phyloP scores from a whole-genome alignment of 2,888 invertebrate species.

The Bruchidius siliquastri region DNA sequence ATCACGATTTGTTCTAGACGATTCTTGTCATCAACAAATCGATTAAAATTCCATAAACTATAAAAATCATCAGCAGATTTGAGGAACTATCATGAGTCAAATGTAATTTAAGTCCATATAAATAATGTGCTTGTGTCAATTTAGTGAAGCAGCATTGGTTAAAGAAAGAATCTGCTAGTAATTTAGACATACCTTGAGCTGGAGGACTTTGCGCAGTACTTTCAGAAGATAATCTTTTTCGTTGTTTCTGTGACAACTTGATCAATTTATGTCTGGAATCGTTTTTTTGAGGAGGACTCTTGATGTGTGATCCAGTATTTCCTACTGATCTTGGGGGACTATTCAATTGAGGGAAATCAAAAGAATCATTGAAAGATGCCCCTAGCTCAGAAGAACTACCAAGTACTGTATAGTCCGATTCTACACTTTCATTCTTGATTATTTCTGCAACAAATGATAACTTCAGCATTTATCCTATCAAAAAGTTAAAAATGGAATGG shows the following conservation, averaged over 20 bases:
- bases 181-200: conserved; percentile 17
- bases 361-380: conserved; percentile 21
- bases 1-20: too few relatives aligned
- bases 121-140: too few relatives aligned
- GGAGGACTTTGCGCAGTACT: conserved; percentile 29
- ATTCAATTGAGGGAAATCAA: conserved; percentile 41
- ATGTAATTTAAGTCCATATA: too few relatives aligned
- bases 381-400: conserved; percentile 13
- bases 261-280: conserved; percentile 37
- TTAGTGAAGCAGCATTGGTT: too few relatives aligned
- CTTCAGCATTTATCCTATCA: too few relatives aligned
- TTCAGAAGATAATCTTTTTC: conserved; percentile 56
- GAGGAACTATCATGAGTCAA: too few relatives aligned
- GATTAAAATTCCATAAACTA: too few relatives aligned
- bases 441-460: conserved; percentile 18
- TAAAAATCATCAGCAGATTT: too few relatives aligned
- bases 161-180: too few relatives aligned
- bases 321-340: conserved; percentile 23
- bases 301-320: conserved; percentile 3
- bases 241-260: conserved; percentile 62
- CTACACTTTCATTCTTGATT: conserved; percentile 25
- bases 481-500: too few relatives aligned
- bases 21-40: too few relatives aligned
- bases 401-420: conserved; percentile 26
- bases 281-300: conserved; percentile 26